Evolutionary conservation across 2,797 vertebrate genomes (phyloP), one percentile per base, ranked within the genome.

Genomic region (Phaenicophaeus curvirostris): DNA sequence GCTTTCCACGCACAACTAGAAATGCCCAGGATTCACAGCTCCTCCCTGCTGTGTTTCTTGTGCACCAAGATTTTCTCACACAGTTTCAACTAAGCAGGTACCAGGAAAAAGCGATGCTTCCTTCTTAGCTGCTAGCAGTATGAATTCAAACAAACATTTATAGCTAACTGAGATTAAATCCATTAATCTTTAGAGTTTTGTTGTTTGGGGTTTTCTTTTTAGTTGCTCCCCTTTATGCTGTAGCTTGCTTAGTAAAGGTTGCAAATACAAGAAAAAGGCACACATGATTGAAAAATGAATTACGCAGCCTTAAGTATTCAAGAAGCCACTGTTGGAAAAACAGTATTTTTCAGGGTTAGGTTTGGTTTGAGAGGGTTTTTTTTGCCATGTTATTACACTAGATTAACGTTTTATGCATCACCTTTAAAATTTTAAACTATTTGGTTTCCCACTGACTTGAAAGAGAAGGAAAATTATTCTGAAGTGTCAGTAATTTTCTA

Each of bases 391-490:
- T 82, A 50, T 93, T 88, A 91, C 57, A 87, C 8, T 58, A 81
- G 80, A 91, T 76, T 82, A 50, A 89, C 8, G 35, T 78, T 82
- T 93, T 93, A 90, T 63, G 87, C 65, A 79, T 94, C 84, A 72
- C 75, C 87, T 95, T 91, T 72, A 73, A 92, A 93, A 83, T 75
- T 74, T 80, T 55, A 94, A 55, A 63, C 87, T 14, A 73, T 85
- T 88, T 95, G 94, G 80, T 89, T 93, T 93, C 87, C 93, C 62
- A 90, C 78, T 71, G 81, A 89, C 93, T 90, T 91, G 85, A 94
- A 91, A 95, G 89, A 92, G 61, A 92, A 83, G 35, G 33, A 61
- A 93, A 90, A 57, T 48, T 81, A 92, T 75, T 92, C 83, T 68
- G 4, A 90, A 94, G 39, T 80, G 93, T 93, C 93, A 87, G 78